phyloP scores from a whole-genome alignment of 2,888 invertebrate genomes.

The Notocelia uddmanniana region DNA sequence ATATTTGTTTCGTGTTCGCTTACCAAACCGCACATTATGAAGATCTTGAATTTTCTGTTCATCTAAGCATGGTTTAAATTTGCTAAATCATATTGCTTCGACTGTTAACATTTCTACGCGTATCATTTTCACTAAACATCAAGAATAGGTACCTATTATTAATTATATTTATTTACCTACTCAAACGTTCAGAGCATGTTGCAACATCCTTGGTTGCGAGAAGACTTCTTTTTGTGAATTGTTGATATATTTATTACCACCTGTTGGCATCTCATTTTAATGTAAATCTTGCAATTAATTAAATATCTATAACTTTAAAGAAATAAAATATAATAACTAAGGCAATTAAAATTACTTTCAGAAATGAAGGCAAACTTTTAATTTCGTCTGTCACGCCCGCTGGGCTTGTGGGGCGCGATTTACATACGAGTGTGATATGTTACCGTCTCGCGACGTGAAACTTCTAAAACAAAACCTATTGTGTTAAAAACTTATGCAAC shows the following conservation, averaged over 20 bases:
- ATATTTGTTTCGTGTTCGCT: background rate
- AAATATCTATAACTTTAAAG: constrained; percentile 23
- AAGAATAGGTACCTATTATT: background rate
- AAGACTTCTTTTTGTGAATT: background rate
- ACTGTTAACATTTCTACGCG: background rate
- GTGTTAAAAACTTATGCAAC: constrained; percentile 63
- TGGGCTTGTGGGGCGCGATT: constrained; percentile 69
- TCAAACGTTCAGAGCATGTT: background rate
- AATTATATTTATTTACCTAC: background rate
- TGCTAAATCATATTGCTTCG: background rate
- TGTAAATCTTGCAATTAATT: constrained; percentile 27
- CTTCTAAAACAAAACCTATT: constrained; percentile 60
- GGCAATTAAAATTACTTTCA: constrained; percentile 40
- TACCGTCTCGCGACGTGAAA: constrained; percentile 56
- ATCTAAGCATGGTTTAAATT: too few relatives aligned
- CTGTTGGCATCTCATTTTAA: constrained; percentile 6
- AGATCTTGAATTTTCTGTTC: background rate
- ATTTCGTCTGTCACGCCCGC: constrained; percentile 65
- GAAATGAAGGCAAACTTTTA: constrained; percentile 54
- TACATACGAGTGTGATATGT: constrained; percentile 56
- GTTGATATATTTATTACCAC: too few relatives aligned
- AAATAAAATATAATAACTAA: constrained; percentile 36
- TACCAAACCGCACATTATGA: background rate
- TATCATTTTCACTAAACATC: background rate
- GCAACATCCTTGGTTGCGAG: background rate